Evolutionary conservation across 2,113 vertebrate species (phyloP).

Genomic region (Leptobrachium ailaonicum): DNA sequence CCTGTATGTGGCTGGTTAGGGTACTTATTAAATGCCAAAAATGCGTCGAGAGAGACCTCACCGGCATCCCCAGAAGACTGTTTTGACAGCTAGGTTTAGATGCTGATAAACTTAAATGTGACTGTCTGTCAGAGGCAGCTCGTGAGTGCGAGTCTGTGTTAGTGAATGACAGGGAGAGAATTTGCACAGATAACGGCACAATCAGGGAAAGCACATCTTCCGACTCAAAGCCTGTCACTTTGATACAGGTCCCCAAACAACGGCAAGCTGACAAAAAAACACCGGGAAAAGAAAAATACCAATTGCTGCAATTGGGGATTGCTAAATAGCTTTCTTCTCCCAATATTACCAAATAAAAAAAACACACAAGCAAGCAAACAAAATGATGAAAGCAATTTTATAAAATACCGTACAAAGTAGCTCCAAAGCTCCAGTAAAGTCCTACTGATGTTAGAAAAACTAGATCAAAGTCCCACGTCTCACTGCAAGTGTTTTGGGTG

Average conservation of each 20-base stretch:
- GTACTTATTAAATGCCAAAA: neutral
- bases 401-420: too few species aligned
- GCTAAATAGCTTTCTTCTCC: neutral
- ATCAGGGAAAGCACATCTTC: neutral
- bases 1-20: too few species aligned
- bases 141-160: neutral
- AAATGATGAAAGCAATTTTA: too few species aligned
- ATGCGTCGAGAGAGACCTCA: neutral
- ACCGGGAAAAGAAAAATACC: neutral
- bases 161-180: slow-evolving; percentile 17
- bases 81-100: slow-evolving; percentile 38
- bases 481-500: too few species aligned
- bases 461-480: too few species aligned
- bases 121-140: neutral
- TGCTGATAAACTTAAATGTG: slow-evolving; percentile 15
- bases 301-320: neutral
- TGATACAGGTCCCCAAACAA: neutral
- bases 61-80: neutral
- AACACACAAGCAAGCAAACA: too few species aligned
- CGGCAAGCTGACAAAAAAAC: neutral
- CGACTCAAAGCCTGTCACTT: neutral
- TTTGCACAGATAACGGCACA: slow-evolving; percentile 18
- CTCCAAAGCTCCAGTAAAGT: too few species aligned
- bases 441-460: too few species aligned
- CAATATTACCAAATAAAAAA: too few species aligned